phyloP scores from a whole-genome alignment of 2,888 invertebrate genomes.

The Protodeltote pygarga region DNA sequence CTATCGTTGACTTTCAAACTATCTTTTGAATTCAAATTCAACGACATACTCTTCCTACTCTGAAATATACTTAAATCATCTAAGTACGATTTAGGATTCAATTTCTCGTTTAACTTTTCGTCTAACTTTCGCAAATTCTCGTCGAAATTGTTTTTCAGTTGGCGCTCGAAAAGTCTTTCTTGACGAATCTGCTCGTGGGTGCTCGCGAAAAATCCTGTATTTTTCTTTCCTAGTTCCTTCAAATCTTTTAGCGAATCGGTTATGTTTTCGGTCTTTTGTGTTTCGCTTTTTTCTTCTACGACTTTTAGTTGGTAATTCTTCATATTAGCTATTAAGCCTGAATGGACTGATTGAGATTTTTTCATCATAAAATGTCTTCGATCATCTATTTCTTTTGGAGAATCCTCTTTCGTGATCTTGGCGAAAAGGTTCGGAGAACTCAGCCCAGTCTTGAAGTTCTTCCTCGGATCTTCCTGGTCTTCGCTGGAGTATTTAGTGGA shows the following conservation, averaged over 20 bases:
- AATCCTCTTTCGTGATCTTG: conserved; percentile 68
- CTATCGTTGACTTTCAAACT: conserved; percentile 79
- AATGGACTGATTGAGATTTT: conserved; percentile 80
- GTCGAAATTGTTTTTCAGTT: conserved; percentile 80
- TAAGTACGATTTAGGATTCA: conserved; percentile 62
- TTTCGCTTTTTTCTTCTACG: conserved; percentile 75
- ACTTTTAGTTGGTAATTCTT: conserved; percentile 77
- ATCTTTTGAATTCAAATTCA: conserved; percentile 67
- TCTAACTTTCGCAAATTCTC: conserved; percentile 75
- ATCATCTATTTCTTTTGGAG: conserved; percentile 60
- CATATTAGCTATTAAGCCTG: conserved; percentile 70
- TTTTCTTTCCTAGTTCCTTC: conserved; percentile 66
- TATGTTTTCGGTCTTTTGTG: conserved; percentile 43
- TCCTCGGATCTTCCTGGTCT: conserved; percentile 72
- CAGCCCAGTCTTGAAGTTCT: conserved; percentile 68
- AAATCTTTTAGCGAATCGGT: conserved; percentile 77
- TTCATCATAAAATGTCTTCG: conserved; percentile 73
- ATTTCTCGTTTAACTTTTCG: conserved; percentile 69
- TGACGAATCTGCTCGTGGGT: conserved; percentile 90
- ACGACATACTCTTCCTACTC: conserved; percentile 71
- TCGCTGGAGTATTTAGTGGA: conserved; percentile 73
- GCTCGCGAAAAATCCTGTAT: conserved; percentile 88
- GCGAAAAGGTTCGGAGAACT: conserved; percentile 81
- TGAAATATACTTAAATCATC: conserved; percentile 74
- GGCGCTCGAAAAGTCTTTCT: conserved; percentile 84